Conservation (phyloP, 2,888 invertebrate genomes). For the Erebia ligea region DNA sequence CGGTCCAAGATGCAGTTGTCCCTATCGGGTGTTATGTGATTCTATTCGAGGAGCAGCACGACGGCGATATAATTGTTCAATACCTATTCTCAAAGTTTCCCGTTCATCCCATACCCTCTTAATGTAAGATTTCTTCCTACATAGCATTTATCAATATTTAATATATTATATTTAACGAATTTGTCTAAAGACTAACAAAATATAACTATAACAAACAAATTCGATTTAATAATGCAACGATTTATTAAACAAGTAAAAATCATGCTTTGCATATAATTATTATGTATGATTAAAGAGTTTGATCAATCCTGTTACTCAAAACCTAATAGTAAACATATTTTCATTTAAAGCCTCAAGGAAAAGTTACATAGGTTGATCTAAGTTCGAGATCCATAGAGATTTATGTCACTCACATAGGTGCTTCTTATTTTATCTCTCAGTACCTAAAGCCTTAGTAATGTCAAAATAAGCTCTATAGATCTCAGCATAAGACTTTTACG, state of each 20-base stretch:
- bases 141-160: background rate
- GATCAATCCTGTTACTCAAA: background rate
- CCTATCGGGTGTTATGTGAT: too few species aligned
- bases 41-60: too few species aligned
- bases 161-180: conserved; percentile 24
- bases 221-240: conserved; percentile 20
- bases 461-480: background rate
- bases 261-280: conserved; percentile 32
- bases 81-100: too few species aligned
- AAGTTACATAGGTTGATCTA: background rate
- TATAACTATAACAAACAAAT: conserved; percentile 27
- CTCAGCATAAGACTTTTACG: background rate
- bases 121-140: background rate
- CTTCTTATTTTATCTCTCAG: too few species aligned
- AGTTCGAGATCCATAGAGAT: too few species aligned
- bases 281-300: background rate
- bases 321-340: too few species aligned
- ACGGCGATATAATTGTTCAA: too few species aligned
- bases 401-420: too few species aligned
- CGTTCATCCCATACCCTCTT: too few species aligned
- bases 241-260: conserved; percentile 24
- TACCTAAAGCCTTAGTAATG: too few species aligned
- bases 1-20: too few species aligned
- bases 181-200: conserved; percentile 37
- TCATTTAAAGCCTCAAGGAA: background rate